Evolutionary conservation across 2,113 vertebrate genomes (phyloP), one percentile per base, ranked within the genome.

Genomic region (Ibidorhyncha struthersii): DNA sequence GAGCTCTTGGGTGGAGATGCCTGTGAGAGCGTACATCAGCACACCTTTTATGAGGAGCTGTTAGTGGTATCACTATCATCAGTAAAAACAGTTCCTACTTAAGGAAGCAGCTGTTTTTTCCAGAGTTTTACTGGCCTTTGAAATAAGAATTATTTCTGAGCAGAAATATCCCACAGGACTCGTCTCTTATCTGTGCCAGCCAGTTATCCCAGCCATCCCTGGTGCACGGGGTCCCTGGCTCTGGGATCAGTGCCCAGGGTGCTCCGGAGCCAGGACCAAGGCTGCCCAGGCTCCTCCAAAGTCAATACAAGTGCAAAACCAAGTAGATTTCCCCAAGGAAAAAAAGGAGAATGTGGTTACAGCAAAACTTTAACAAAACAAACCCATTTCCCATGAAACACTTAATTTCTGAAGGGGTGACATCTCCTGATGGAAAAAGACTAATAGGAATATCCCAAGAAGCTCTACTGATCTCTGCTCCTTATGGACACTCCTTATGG

Each of bases 161-260:
- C 5, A 87, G 69, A 69, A 77, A 45, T 45, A 69, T 19, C 8
- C 61, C 11, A 67, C 30, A 30, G 30, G 36, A 22, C 1, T 12
- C 58, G 20, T 20, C 41, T 36, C 14, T 76, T 49, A 40, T 17
- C 20, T 26, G 9, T 22, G 47, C 6, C 45, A 86, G 26, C 5
- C 76, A 56, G 36, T 26, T 62, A 71, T 23, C 23, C 45, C 71
- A 89, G 7, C 17, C 20, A 22, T 82, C 14, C 40, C 21, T 23
- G 47, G 17, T 55, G n/a, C 15, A 6, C 0, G 0, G 20, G 4
- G 7, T 40, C 21, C 18, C 55, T 79, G 61, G 14, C 62, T 80
- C 86, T 80, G 50, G 23, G 30, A 32, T 74, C 45, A n/a, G n/a
- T 21, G 38, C 18, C 21, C 32, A 36, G 65, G 12, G 2, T 19